Evolutionary conservation across 2,888 invertebrate genomes (phyloP), one percentile per base, ranked within the genome.

Genomic region (Megaustenia siamemsis): DNA sequence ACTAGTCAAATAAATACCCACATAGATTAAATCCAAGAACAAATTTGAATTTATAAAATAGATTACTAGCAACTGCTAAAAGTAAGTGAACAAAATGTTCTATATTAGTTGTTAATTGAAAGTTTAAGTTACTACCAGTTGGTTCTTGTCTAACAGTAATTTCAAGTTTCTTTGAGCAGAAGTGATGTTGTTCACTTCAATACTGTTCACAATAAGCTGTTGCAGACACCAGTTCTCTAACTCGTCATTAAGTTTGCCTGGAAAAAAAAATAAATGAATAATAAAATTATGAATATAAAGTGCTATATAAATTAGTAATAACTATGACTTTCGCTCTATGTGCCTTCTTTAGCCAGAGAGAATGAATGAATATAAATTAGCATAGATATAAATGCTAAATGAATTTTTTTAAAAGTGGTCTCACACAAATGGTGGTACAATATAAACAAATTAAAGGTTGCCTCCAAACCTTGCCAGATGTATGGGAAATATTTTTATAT

Each of bases 221-320:
- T 82, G 82, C 45, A 82, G 66, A 21, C 75, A 82, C 82, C 82
- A 82, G 12, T 21, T 60, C 28, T 73, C 60, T 32, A 82, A 49
- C 6, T 82, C 82, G n/a, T 60, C 43, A 77, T 60, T 60, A 1
- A 60, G 63, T 15, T 63, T 32, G n/a, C n/a, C 60, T 60, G 40
- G n/a, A 60, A 8, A 77, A 77, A 8, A 60, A 21, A 32, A 56
- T n/a, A 35, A 35, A 21, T 24, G 15, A 63, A 32, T n/a, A 32
- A 12, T 32, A 63, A 63, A 10, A 45, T 45, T 45, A 6, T 45
- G 45, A 45, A 45, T 12, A 45, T 10, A 45, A 12, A 45, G 45
- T 38, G 40, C 40, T 69, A 38, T 28, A 49, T 24, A 56, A 4
- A 21, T 56, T 56, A 56, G n/a, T n/a, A 56, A n/a, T 18, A 4